Percentiles rank a stretch among this genome's conserved stretches.
Conservation (phyloP, 92 coral and sea anemone species). For the Anthopleura xanthogrammica region DNA sequence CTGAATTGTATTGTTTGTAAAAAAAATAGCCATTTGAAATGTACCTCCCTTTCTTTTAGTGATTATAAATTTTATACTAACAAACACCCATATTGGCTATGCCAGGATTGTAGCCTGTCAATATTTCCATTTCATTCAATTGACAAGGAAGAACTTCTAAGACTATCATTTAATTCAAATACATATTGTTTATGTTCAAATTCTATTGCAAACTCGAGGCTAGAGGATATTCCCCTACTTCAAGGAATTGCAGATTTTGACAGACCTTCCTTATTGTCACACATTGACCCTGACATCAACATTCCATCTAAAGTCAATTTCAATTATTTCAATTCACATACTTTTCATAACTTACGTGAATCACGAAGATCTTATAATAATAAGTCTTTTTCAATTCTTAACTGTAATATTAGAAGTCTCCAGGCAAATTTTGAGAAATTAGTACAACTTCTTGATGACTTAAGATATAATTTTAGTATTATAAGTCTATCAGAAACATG, state of each 20-base stretch:
- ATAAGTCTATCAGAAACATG: slow-evolving; percentile 44
- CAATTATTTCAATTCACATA: slow-evolving; percentile 61
- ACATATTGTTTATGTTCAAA: slow-evolving; percentile 47
- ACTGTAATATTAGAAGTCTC: slow-evolving; percentile 46
- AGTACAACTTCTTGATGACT: slow-evolving; percentile 20
- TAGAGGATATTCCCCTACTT: too few relatives aligned
- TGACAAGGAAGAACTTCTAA: slow-evolving; percentile 26
- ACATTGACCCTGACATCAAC: slow-evolving; percentile 47
- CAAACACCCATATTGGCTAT: slow-evolving; percentile 17
- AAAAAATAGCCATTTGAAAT: slow-evolving; percentile 34
- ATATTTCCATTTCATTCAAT: slow-evolving; percentile 34
- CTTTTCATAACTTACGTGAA: too few relatives aligned
- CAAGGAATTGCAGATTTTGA: too few relatives aligned
- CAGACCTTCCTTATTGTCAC: slow-evolving; percentile 18
- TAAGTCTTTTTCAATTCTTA: slow-evolving; percentile 27
- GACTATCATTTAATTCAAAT: slow-evolving; percentile 45
- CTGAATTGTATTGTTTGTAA: too few relatives aligned
- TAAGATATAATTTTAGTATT: slow-evolving; percentile 36
- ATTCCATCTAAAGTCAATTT: slow-evolving; percentile 50
- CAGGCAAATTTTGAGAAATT: slow-evolving; percentile 44
- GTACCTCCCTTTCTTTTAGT: slow-evolving; percentile 31
- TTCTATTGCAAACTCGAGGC: too few relatives aligned
- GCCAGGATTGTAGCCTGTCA: not conserved
- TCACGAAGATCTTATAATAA: too few relatives aligned
- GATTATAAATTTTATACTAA: slow-evolving; percentile 9